These are phyloP conservation scores for Pseudocheirus occidentalis DNA, from an alignment of 2,797 vertebrate species.

Conservation along the genomic window DNA sequence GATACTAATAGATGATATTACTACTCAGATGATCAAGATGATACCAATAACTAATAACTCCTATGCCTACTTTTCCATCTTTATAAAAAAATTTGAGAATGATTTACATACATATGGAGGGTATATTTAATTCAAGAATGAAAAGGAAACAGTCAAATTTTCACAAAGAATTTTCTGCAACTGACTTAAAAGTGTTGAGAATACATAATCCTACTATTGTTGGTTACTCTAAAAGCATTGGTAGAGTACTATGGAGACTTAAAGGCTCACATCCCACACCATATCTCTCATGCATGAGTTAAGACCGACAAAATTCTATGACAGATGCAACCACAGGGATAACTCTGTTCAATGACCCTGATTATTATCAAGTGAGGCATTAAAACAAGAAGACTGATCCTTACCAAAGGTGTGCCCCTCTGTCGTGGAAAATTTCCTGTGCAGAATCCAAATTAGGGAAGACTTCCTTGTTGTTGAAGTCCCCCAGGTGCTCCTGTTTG, in stretches of 20 bases:
- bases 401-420: background rate
- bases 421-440: background rate
- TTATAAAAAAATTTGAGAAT: too few species aligned
- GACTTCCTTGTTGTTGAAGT: background rate
- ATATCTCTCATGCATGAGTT: background rate
- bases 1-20: too few species aligned
- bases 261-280: background rate
- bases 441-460: background rate
- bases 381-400: background rate
- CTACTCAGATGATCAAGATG: too few species aligned
- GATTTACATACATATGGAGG: background rate
- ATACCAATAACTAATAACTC: too few species aligned
- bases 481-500: background rate
- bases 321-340: background rate
- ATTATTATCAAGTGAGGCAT: background rate
- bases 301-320: background rate
- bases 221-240: background rate
- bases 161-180: background rate
- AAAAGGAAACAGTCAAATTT: background rate
- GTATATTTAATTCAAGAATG: background rate
- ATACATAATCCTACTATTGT: background rate
- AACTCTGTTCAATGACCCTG: background rate
- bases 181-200: background rate
- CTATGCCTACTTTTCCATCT: too few species aligned
- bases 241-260: background rate